Evolutionary conservation across 2,797 vertebrate species (phyloP), one percentile per base, ranked within the genome.

Genomic region (Synaphobranchus kaupii): DNA sequence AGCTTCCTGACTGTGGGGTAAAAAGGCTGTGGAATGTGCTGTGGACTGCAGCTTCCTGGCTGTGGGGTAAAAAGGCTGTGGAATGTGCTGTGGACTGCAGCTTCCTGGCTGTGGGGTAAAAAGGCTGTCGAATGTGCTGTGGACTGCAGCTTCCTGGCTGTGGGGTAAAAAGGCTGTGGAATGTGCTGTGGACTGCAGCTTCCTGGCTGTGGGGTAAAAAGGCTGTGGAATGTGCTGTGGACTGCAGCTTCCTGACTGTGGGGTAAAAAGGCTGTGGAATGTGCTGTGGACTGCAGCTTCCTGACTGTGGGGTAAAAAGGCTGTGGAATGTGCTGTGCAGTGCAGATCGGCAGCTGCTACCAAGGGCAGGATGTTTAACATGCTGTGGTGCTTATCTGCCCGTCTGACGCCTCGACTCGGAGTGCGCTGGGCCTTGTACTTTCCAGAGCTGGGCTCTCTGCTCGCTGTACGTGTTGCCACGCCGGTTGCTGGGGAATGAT

Each of bases 161-260:
- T n/a, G n/a, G n/a, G n/a, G n/a, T n/a, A n/a, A n/a, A n/a, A n/a
- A n/a, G 39, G 39, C 39, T 39, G 39, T 78, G 73, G 15, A 76
- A 78, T 78, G 73, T 78, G 73, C 39, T 78, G 73, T 47, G 39
- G 73, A 8, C 73, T 47, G 73, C 73, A 78, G 73, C 17, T 78
- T 0, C 4, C 31, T 47, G 73, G 2, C 39, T 47, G 28, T 39
- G 73, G 73, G 3, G 7, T 47, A 34, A 17, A 78, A 78, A 47
- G 73, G 39, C 15, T 7, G 31, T 44, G 31, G 73, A 78, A 78
- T 78, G 4, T 78, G 73, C 39, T 78, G 34, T 31, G 13, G 2
- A 7, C 34, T 76, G 31, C 44, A 44, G 71, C 17, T 78, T 0
- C 4, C 31, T 47, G 73, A 9, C 39, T 47, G 28, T 39, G 73